A percentile compares a stretch with the other conserved stretches of the same genome.
Conservation (phyloP, 1,140 invertebrate genomes). For the Cyclina sinensis region DNA sequence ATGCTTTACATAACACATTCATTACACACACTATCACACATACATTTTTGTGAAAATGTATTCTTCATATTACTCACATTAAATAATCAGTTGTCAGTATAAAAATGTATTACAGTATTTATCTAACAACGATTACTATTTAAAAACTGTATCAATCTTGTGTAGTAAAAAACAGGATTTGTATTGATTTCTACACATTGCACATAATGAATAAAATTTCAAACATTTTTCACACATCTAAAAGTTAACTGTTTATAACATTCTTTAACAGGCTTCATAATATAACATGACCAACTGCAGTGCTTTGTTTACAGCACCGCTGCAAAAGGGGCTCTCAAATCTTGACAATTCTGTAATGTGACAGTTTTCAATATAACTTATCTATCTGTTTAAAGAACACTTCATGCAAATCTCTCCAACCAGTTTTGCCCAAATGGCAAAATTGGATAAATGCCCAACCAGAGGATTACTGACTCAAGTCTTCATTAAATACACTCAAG, state of each 20-base stretch:
- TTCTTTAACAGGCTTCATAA: not conserved
- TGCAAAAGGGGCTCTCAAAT: no score
- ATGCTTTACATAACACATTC: not conserved
- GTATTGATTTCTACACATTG: conserved; percentile 7
- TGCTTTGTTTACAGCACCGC: no score
- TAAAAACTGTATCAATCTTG: not conserved
- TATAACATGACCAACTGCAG: no score
- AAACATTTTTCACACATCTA: not conserved
- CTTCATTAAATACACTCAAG: no score
- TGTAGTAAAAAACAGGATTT: conserved; percentile 17
- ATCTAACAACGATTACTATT: not conserved
- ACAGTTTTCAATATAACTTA: no score
- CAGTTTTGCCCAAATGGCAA: no score
- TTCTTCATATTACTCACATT: conserved; percentile 2
- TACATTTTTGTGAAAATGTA: not conserved
- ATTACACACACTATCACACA: not conserved
- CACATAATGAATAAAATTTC: conserved; percentile 13
- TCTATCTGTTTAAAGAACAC: no score
- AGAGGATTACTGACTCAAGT: no score
- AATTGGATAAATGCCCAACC: no score
- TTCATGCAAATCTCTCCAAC: no score
- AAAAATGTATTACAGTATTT: conserved; percentile 18
- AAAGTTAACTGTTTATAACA: not conserved
- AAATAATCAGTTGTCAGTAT: not conserved
- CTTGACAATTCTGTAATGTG: no score